These are phyloP conservation scores for Oxyruncus cristatus DNA, from an alignment of 2,113 vertebrate genomes.

Conservation along the genomic window DNA sequence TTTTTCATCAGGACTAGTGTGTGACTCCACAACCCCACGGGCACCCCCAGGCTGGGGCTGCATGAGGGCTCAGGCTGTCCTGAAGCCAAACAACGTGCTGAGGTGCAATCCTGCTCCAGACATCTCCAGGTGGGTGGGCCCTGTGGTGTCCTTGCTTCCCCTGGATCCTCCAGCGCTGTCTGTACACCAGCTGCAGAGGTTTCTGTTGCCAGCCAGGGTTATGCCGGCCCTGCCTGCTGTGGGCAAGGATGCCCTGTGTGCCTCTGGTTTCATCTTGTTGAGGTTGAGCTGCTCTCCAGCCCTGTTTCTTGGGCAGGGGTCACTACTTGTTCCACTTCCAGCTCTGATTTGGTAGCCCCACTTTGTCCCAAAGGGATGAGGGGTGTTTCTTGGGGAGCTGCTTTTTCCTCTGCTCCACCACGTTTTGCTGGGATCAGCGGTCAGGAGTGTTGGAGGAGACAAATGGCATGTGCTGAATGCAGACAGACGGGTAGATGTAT, in stretches of 20 bases:
- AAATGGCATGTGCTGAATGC: background rate
- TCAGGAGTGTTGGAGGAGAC: background rate
- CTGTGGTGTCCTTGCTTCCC: accelerated
- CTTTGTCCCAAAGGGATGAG: background rate
- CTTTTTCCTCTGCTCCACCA: background rate
- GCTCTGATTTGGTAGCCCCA: background rate
- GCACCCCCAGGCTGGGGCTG: background rate
- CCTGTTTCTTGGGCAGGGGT: background rate
- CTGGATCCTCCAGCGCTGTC: background rate
- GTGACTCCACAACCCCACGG: background rate
- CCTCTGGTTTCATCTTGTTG: accelerated
- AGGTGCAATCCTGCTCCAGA: background rate
- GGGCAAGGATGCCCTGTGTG: background rate
- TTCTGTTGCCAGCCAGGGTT: background rate
- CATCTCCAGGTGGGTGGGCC: background rate
- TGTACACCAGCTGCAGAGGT: background rate
- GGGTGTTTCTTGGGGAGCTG: background rate
- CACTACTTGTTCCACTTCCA: background rate
- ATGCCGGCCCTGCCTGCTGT: background rate
- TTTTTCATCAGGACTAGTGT: too few species aligned
- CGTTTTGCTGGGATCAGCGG: background rate
- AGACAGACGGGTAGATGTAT: background rate
- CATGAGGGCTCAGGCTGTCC: background rate
- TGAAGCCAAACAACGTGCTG: background rate
- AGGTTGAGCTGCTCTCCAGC: background rate